Percentiles rank a stretch among this genome's conserved stretches.
These are phyloP conservation scores for Monarcha castaneiventris DNA, from an alignment of 2,113 vertebrate species.

Conservation along the genomic window DNA sequence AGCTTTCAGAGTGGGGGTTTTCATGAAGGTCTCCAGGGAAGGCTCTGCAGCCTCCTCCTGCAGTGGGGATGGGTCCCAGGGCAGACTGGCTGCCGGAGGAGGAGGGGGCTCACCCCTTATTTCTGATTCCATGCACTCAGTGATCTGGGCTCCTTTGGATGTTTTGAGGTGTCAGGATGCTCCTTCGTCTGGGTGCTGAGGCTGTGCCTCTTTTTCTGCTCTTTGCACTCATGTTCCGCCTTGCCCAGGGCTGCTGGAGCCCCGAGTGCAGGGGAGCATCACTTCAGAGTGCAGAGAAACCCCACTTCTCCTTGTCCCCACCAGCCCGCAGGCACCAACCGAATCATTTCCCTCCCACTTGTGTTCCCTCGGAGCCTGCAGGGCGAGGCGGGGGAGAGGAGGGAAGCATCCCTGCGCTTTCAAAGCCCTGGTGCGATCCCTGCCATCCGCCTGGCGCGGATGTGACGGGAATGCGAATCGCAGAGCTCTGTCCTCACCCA, in stretches of 20 bases:
- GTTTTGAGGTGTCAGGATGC: not conserved
- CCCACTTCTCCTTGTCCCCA: not conserved
- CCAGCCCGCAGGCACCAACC: fast-evolving
- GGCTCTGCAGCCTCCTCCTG: not conserved
- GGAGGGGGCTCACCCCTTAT: fast-evolving
- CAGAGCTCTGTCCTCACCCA: not conserved
- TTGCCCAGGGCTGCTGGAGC: not conserved
- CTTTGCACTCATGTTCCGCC: not conserved
- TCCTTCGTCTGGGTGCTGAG: not conserved
- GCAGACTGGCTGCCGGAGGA: not conserved
- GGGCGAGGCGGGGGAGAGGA: not conserved
- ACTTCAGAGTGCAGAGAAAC: not conserved
- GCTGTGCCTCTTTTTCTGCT: not conserved
- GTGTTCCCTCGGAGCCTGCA: not conserved
- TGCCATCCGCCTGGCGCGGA: not conserved
- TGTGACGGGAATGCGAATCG: slow-evolving; percentile 5
- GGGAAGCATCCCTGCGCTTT: not conserved
- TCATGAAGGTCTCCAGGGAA: not conserved
- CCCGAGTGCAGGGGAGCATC: not conserved
- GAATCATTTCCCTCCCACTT: not conserved
- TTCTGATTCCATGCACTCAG: fast-evolving
- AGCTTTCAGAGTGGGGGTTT: not conserved
- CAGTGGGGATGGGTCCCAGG: not conserved
- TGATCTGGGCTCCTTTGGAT: not conserved
- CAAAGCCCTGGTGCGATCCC: not conserved